Evolutionary conservation across 2,888 invertebrate species (phyloP).

Genomic region (Hetaerina titia): DNA sequence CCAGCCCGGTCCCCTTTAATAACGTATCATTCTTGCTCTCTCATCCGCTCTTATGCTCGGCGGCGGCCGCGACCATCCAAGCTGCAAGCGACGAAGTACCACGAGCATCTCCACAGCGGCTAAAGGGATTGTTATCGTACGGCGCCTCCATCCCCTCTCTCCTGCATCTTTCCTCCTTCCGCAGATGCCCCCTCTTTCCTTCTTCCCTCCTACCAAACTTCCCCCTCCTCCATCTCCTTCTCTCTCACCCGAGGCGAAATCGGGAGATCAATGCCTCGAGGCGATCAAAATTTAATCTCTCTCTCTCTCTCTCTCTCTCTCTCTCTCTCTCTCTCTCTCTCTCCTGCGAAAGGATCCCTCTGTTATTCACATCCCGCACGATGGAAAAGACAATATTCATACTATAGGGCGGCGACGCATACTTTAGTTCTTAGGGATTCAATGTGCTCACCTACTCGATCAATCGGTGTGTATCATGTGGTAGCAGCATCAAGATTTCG

Average conservation of each 20-base stretch:
- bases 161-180: not conserved
- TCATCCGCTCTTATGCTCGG: not conserved
- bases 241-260: not conserved
- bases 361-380: not conserved
- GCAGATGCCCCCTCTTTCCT: not conserved
- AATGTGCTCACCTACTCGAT: not conserved
- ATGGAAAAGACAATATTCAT: not conserved
- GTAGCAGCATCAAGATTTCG: not conserved
- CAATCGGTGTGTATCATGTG: not conserved
- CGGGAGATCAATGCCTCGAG: not conserved
- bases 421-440: not conserved
- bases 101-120: not conserved
- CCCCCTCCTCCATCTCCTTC: not conserved
- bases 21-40: not conserved
- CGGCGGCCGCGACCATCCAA: not conserved
- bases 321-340: not conserved
- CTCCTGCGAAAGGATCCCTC: not conserved
- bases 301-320: not conserved
- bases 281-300: conserved; percentile 3
- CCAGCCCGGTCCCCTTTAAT: not conserved
- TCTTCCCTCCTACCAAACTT: not conserved
- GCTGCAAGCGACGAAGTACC: too few relatives aligned
- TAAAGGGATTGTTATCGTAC: not conserved
- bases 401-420: not conserved
- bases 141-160: not conserved